These are phyloP conservation scores for Platyscapa corneri DNA, from an alignment of 1,140 invertebrate species.

Conservation along the genomic window DNA sequence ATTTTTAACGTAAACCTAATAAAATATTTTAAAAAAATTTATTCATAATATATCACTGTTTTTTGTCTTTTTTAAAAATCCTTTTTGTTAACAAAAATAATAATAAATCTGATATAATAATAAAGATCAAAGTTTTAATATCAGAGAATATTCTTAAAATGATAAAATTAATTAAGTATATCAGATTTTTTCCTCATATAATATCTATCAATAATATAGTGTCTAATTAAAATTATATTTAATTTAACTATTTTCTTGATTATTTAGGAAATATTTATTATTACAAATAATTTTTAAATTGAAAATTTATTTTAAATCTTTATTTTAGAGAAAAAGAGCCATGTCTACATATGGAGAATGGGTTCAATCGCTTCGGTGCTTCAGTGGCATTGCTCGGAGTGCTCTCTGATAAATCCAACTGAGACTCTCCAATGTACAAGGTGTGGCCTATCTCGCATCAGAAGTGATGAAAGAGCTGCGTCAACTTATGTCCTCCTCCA, in stretches of 20 bases:
- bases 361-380: constrained; percentile 92
- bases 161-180: too few relatives aligned
- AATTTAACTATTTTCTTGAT: neutral
- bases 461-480: constrained; percentile 63
- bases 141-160: too few relatives aligned
- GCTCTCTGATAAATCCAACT: constrained; percentile 89
- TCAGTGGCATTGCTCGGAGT: constrained; percentile 91
- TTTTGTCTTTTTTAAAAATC: too few relatives aligned
- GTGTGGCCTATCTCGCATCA: constrained; percentile 79
- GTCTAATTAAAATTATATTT: neutral
- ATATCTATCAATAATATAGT: neutral
- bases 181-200: neutral
- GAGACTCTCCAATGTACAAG: constrained; percentile 85
- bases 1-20: too few relatives aligned
- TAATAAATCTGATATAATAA: too few relatives aligned
- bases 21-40: too few relatives aligned
- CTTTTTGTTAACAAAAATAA: too few relatives aligned
- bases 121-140: too few relatives aligned
- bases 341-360: constrained; percentile 78
- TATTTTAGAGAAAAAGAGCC: constrained; percentile 62
- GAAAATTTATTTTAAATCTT: neutral
- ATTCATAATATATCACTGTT: too few relatives aligned
- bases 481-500: constrained; percentile 41
- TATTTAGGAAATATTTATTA: neutral
- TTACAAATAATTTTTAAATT: neutral